Evolutionary conservation across 1,140 invertebrate genomes (phyloP).

Genomic region (Drosophila elegans): DNA sequence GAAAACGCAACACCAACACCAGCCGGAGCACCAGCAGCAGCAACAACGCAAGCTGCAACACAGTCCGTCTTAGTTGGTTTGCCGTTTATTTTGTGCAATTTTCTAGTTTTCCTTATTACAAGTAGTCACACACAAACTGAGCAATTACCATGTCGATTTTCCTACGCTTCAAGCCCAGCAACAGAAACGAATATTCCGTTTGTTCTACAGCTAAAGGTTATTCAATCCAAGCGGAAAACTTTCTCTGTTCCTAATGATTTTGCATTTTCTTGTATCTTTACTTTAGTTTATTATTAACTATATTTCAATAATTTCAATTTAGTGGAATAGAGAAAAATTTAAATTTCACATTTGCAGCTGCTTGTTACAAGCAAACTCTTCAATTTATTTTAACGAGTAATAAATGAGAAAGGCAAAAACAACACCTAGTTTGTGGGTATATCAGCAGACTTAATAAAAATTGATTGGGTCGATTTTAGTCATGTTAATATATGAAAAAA

Average conservation of each 20-base stretch:
- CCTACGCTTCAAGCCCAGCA: background rate
- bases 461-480: slow-evolving; percentile 7
- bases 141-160: slow-evolving; percentile 21
- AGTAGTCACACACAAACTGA: slow-evolving; percentile 26
- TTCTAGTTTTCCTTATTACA: slow-evolving; percentile 39
- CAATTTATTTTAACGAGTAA: no score
- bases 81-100: slow-evolving; percentile 45
- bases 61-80: slow-evolving; percentile 19
- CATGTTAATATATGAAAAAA: slow-evolving; percentile 29
- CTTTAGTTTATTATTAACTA: background rate
- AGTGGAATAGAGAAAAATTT: background rate
- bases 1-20: slow-evolving; percentile 13
- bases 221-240: background rate
- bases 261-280: no score
- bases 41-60: slow-evolving; percentile 10
- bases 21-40: slow-evolving; percentile 6
- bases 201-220: background rate
- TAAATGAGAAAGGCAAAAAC: background rate
- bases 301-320: background rate
- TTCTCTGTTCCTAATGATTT: background rate
- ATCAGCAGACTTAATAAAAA: slow-evolving; percentile 13
- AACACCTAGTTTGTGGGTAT: background rate
- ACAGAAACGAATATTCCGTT: slow-evolving; percentile 4
- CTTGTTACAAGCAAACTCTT: no score
- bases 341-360: background rate